These are phyloP conservation scores for Parasteatoda tepidariorum DNA, from an alignment of 1,140 invertebrate genomes.

Conservation along the genomic window DNA sequence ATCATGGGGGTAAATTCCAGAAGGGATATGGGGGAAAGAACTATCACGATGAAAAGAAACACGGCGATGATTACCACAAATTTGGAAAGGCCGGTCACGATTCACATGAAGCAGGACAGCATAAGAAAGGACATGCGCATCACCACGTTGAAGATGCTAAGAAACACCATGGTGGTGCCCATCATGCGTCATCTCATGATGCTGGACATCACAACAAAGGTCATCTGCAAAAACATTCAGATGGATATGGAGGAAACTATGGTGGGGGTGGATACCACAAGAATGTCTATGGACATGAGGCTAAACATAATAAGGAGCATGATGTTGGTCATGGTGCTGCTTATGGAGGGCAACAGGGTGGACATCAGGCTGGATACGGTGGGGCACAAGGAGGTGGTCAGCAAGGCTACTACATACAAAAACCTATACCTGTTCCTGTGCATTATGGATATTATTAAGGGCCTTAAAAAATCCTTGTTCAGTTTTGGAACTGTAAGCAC, in stretches of 20 bases:
- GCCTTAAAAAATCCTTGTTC: no score
- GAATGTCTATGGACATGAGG: conserved; percentile 39
- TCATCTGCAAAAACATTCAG: conserved; percentile 21
- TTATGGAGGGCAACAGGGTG: conserved; percentile 34
- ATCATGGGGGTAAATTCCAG: conserved; percentile 53
- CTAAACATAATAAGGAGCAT: conserved; percentile 2
- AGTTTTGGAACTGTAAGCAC: no score
- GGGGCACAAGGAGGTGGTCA: conserved; percentile 31
- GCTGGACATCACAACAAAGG: conserved; percentile 46
- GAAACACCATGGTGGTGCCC: conserved; percentile 54
- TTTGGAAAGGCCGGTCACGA: conserved; percentile 53
- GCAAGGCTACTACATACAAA: conserved; percentile 23
- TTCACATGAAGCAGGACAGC: conserved; percentile 7
- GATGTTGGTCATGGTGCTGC: conserved; percentile 24
- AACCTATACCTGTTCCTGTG: neutral
- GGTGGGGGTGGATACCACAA: conserved; percentile 47
- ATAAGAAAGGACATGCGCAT: conserved; percentile 52
- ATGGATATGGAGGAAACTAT: conserved; percentile 33
- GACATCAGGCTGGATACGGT: conserved; percentile 44
- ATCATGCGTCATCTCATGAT: conserved; percentile 30
- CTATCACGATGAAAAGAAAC: conserved; percentile 57
- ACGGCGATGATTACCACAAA: conserved; percentile 60
- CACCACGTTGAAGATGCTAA: conserved; percentile 36
- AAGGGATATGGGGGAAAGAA: conserved; percentile 53
- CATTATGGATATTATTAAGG: conserved; percentile 30